Percentiles rank a stretch among this genome's conserved stretches.
Evolutionary conservation across 53 echinoderm and acorn worm species (phyloP).

Genomic region (Astropecten irregularis): DNA sequence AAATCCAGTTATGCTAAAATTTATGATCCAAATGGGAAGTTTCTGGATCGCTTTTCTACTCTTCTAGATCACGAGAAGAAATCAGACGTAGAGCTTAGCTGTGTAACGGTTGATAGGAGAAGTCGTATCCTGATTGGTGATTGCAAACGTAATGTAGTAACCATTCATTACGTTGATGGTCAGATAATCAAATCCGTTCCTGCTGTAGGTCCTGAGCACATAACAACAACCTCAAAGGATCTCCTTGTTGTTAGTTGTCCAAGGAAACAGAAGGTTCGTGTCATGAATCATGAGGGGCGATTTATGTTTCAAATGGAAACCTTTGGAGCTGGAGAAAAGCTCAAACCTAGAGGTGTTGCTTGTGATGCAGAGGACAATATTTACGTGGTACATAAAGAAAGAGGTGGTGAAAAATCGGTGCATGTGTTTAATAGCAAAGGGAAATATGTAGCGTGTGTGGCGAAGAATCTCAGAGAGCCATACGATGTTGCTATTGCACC

Average conservation of each 20-base stretch:
- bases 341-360: conserved; percentile 80
- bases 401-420: conserved; percentile 86
- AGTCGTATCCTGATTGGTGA: conserved; percentile 81
- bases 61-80: conserved; percentile 9
- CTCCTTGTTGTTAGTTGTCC: conserved; percentile 84
- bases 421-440: conserved; percentile 78
- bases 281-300: conserved; percentile 81
- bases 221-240: conserved; percentile 74
- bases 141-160: conserved; percentile 74
- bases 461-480: conserved; percentile 76
- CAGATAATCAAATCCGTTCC: conserved; percentile 67
- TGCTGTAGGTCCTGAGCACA: conserved; percentile 77
- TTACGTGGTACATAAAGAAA: conserved; percentile 89
- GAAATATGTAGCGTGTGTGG: conserved; percentile 76
- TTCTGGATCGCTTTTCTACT: conserved; percentile 71
- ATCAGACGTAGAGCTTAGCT: conserved; percentile 74
- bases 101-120: conserved; percentile 84
- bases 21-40: conserved; percentile 71
- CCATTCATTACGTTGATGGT: conserved; percentile 71
- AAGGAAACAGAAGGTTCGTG: conserved; percentile 81
- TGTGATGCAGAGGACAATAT: conserved; percentile 84
- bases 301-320: conserved; percentile 73
- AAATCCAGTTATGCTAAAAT: conserved; percentile 80
- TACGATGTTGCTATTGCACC: conserved; percentile 81
- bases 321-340: conserved; percentile 78